Evolutionary conservation across 2,888 invertebrate genomes (phyloP), one percentile per base, ranked within the genome.

Genomic region (Tenodera sinensis): DNA sequence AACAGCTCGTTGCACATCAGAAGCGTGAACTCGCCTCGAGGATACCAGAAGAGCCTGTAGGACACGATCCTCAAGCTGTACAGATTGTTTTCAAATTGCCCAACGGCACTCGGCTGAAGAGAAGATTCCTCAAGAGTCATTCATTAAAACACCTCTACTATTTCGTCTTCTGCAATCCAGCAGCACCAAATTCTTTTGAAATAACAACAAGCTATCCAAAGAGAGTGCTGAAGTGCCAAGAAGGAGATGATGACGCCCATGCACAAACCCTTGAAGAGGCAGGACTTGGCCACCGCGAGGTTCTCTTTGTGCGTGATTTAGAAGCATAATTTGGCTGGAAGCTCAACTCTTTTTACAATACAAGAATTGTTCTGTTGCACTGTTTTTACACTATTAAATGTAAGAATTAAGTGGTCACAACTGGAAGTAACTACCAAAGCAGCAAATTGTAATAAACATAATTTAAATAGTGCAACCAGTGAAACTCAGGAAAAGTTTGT

Each of bases 181-280:
- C 96, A 91, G 96, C 99, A 25, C 99, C 99, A 1, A 95, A 98
- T 93, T 96, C 97, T 92, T 99, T 99, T 93, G 98, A 99, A 94
- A 98, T 99, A 91, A 98, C 98, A 87, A 98, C 98, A 91, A 99
- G 98, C 94, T 99, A 98, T 93, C 99, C 99, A 0, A 97, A 98
- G 93, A 96, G 97, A 91, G 96, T 97, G 90, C 94, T 99, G 89
- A 95, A 96, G 6, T 96, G 96, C 92, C 95, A 96, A 3, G 95
- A 96, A 1, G 90, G 91, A 7, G 91, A 93, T 93, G 90, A 91
- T 8, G 90, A 93, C 91, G 93, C 94, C 87, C 93, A 94, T 83
- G 93, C 95, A 9, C 93, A 94, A 89, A 96, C 96, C 30, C 94
- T 98, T 88, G 93, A 94, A 90, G 96, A 97, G 90, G 97, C 96